Conservation (phyloP, 2,888 invertebrate genomes). For the Lysandra coridon region DNA sequence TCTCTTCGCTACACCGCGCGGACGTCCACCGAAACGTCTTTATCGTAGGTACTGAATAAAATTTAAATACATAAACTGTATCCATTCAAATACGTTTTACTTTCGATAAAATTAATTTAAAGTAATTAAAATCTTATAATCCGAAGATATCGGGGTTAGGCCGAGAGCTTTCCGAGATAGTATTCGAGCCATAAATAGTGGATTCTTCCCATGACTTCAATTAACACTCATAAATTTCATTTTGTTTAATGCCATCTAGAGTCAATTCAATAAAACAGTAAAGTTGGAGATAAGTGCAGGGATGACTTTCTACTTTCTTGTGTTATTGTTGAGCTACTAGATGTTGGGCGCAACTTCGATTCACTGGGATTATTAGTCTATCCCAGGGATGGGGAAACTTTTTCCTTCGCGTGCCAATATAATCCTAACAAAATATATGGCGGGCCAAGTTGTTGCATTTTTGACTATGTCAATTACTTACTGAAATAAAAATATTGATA, state of each 20-base stretch:
- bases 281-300: slow-evolving; percentile 33
- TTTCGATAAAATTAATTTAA: slow-evolving; percentile 28
- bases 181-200: slow-evolving; percentile 33
- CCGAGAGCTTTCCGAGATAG: slow-evolving; percentile 21
- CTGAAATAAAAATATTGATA: too few relatives aligned
- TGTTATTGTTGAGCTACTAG: not conserved
- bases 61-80: slow-evolving; percentile 24
- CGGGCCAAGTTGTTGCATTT: too few relatives aligned
- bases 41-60: not conserved
- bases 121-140: slow-evolving; percentile 33
- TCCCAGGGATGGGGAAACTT: too few relatives aligned
- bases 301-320: not conserved
- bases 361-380: too few relatives aligned
- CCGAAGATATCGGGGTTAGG: slow-evolving; percentile 28
- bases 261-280: slow-evolving; percentile 40
- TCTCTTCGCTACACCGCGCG: slow-evolving; percentile 47
- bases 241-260: slow-evolving; percentile 39
- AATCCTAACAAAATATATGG: too few relatives aligned
- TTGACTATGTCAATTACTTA: too few relatives aligned
- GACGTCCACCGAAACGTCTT: not conserved
- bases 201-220: slow-evolving; percentile 42
- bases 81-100: slow-evolving; percentile 4
- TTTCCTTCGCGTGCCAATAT: too few relatives aligned
- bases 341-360: not conserved
- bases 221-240: slow-evolving; percentile 46